Conservation (phyloP, 1,140 invertebrate species). For the Drosophila pseudoobscura region DNA sequence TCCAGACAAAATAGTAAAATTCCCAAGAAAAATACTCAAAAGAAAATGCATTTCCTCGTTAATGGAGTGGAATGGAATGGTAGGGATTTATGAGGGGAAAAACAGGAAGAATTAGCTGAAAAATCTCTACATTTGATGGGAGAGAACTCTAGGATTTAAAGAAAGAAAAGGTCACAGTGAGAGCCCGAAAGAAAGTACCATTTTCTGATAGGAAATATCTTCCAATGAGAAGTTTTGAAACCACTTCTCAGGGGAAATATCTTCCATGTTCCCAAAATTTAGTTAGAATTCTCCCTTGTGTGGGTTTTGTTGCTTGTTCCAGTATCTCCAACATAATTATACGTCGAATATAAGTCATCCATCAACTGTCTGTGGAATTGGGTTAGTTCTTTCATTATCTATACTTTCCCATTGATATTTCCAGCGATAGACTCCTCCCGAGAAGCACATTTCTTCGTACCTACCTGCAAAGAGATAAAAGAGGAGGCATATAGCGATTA, state of each 20-base stretch:
- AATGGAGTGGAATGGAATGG: conserved; percentile 17
- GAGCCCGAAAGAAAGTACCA: background rate
- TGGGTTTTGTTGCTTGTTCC: no score
- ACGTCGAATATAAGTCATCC: conserved; percentile 1
- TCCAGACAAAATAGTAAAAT: background rate
- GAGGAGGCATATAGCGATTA: conserved; percentile 19
- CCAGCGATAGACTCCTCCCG: no score
- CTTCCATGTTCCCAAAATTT: no score
- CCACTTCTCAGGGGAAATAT: no score
- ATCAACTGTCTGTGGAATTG: conserved; percentile 28
- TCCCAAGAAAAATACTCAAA: conserved; percentile 35
- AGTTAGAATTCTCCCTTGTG: no score
- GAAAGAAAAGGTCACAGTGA: background rate
- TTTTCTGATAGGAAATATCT: no score
- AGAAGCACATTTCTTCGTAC: conserved; percentile 20
- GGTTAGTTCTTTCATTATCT: background rate
- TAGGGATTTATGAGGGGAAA: no score
- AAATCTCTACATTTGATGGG: no score
- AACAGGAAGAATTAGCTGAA: no score
- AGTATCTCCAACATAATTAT: background rate
- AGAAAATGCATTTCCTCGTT: conserved; percentile 24
- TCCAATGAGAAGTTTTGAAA: no score
- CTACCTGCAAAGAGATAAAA: conserved; percentile 33
- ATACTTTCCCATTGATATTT: no score
- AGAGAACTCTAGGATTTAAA: no score